These are phyloP conservation scores for Melanotaenia maccullochi DNA, from an alignment of 2,797 vertebrate species.

Conservation along the genomic window DNA sequence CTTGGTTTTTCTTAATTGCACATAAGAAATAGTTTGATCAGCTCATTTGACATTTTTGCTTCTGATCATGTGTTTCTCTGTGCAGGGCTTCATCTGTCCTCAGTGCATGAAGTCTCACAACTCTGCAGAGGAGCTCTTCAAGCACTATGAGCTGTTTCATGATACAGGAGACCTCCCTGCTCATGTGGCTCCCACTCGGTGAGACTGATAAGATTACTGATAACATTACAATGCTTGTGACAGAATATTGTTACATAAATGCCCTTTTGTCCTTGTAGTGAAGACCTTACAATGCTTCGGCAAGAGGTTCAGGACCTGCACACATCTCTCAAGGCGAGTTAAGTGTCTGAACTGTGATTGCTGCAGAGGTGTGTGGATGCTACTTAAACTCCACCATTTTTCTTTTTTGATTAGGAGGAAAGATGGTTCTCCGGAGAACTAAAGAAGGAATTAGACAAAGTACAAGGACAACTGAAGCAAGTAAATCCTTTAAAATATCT, in stretches of 20 bases:
- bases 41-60: neutral
- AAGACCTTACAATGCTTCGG: conserved; percentile 90
- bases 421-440: conserved; percentile 98
- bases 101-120: conserved; percentile 99
- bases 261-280: conserved; percentile 69
- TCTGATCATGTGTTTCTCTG: conserved; percentile 33
- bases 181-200: conserved; percentile 89
- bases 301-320: conserved; percentile 97
- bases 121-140: conserved; percentile 97
- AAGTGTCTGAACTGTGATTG: neutral
- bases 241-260: neutral
- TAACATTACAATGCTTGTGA: neutral
- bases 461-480: conserved; percentile 97
- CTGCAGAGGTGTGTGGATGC: conserved; percentile 1
- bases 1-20: conserved; percentile 1
- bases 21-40: neutral
- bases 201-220: conserved; percentile 18
- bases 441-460: conserved; percentile 98
- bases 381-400: neutral
- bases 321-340: conserved; percentile 91
- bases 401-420: conserved; percentile 87
- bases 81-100: conserved; percentile 98
- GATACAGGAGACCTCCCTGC: conserved; percentile 90
- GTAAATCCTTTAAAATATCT: conserved; percentile 94
- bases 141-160: conserved; percentile 97